Base-by-base conservation (phyloP, 2,888 invertebrate genomes). In the Cancer borealis region DNA sequence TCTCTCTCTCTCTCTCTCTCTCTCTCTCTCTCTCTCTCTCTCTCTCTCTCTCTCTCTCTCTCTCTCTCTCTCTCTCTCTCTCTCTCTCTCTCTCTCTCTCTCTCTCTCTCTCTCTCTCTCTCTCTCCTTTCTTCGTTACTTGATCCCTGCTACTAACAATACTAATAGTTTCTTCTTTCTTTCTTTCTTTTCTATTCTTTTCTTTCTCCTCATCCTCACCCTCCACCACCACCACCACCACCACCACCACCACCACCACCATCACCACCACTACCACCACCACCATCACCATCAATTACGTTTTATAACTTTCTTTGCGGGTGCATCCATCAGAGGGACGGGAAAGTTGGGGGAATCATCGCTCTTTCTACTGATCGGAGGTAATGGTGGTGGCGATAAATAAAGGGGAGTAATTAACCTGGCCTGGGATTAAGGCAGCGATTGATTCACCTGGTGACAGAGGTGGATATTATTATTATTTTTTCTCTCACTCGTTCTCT, bases 21-120 rank as follows among this genome's bases (percentile, higher is more conserved):
- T 45, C 6, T 88, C 88, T 88, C 39, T 88, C 45, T 88, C 88
- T 88, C 30, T 88, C 39, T 88, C 30, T 88, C 88, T 88, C 39
- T 88, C 88, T 88, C 39, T 88, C 39, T 88, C 21, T 88, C 39
- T 88, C 39, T 88, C 39, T 88, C 39, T 88, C 39, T 88, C 39
- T 88, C 39, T 88, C 39, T 88, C 39, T 88, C 39, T 88, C 39
- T 88, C 39, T 88, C 39, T 88, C 39, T 88, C 39, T 88, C 39
- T 88, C 39, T 88, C 39, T 88, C 39, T 88, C 39, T 88, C 88
- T 88, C 88, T 46, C 88, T 88, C 88, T 88, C 88, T 88, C 88
- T 88, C 88, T 88, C 88, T 88, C 88, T 88, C 88, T 88, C 88
- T 88, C 88, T 88, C 88, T 88, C 88, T 88, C 88, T 88, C 88